Percentiles rank a stretch among this genome's conserved stretches.
Conservation (phyloP, 2,797 vertebrate species). For the Anguilla marmorata region DNA sequence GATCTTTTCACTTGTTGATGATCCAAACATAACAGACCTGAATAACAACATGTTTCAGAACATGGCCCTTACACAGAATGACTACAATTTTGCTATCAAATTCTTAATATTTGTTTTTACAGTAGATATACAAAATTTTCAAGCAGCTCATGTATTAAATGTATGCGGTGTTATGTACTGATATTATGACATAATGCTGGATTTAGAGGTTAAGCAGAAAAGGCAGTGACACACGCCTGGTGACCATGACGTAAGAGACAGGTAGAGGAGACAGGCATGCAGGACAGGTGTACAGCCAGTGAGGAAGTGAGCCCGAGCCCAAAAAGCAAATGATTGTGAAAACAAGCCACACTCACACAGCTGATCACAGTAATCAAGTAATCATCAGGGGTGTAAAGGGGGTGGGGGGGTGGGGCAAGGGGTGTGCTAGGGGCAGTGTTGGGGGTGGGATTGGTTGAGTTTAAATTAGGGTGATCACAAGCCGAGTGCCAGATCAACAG, state of each 20-base stretch:
- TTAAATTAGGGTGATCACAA: background rate
- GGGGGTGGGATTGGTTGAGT: background rate
- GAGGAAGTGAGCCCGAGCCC: background rate
- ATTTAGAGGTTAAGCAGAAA: background rate
- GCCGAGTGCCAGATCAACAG: background rate
- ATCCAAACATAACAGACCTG: background rate
- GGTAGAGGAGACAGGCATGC: background rate
- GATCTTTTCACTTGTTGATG: background rate
- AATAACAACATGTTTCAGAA: background rate
- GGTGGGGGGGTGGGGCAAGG: background rate
- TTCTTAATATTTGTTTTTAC: background rate
- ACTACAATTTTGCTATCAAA: background rate
- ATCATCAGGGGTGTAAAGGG: slow-evolving; percentile 16
- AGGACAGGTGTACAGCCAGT: background rate
- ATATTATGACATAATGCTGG: background rate
- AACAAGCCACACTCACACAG: slow-evolving; percentile 28
- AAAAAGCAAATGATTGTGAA: background rate
- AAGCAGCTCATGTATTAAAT: background rate
- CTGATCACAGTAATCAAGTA: slow-evolving; percentile 17
- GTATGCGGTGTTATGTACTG: background rate
- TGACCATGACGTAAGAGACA: background rate
- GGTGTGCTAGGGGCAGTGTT: background rate
- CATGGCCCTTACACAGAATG: background rate
- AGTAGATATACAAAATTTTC: background rate
- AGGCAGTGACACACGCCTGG: background rate